A percentile compares a stretch with the other conserved stretches of the same genome.
Conservation (phyloP, 2,888 invertebrate species). For the Latheticus oryzae region DNA sequence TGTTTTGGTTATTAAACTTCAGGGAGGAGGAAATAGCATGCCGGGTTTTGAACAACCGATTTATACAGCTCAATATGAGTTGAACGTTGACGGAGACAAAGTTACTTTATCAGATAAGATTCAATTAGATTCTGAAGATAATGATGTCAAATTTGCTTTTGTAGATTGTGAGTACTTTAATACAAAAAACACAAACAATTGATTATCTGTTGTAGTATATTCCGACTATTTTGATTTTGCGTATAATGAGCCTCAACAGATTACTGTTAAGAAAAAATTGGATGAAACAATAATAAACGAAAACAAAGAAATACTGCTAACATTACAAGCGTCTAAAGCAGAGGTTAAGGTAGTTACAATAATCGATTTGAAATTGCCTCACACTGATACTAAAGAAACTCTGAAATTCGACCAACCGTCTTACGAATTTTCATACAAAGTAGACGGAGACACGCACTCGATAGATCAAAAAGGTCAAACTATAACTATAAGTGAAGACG, state of each 20-base stretch:
- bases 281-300: slow-evolving; percentile 2
- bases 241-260: background rate
- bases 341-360: background rate
- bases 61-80: slow-evolving; percentile 1
- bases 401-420: slow-evolving; percentile 9
- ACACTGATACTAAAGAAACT: background rate
- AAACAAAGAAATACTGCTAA: slow-evolving; percentile 12
- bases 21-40: background rate
- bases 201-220: slow-evolving; percentile 12
- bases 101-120: background rate
- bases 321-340: slow-evolving; percentile 3
- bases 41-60: slow-evolving; percentile 12
- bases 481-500: background rate
- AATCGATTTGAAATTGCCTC: slow-evolving; percentile 3
- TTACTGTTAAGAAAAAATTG: slow-evolving; percentile 1
- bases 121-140: background rate
- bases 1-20: background rate
- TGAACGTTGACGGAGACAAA: background rate
- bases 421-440: slow-evolving; percentile 2
- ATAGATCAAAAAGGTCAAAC: slow-evolving; percentile 2
- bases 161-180: slow-evolving; percentile 5
- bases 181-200: background rate
- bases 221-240: slow-evolving; percentile 2
- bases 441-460: background rate
- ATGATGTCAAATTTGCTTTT: background rate